phyloP scores from a whole-genome alignment of 1,140 invertebrate genomes.

The Solenopsis fugax region DNA sequence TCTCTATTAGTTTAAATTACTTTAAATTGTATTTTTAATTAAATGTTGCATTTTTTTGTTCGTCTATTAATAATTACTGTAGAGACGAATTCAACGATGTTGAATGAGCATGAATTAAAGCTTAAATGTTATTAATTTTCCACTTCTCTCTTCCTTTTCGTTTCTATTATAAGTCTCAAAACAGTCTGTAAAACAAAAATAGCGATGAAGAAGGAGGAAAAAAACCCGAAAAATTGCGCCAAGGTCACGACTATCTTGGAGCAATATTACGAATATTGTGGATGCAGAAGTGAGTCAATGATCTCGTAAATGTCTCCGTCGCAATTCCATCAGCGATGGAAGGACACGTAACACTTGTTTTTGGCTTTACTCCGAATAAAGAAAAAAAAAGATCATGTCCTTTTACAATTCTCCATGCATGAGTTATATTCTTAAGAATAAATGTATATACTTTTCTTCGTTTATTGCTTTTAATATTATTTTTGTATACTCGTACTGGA shows the following conservation, averaged over 20 bases:
- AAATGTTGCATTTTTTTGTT: not conserved
- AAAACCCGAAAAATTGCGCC: not conserved
- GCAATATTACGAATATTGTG: not conserved
- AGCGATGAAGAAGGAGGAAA: not conserved
- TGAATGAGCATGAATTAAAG: not conserved
- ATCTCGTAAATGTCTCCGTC: not conserved
- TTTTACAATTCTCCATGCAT: not conserved
- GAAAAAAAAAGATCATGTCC: not conserved
- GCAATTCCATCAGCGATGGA: not conserved
- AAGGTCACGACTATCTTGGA: not conserved
- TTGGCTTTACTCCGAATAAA: not conserved
- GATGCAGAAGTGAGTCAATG: not conserved
- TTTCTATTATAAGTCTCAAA: not conserved
- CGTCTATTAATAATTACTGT: not conserved
- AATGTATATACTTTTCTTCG: too few relatives aligned
- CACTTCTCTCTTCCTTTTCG: not conserved
- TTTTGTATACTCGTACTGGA: not conserved
- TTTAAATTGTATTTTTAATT: not conserved
- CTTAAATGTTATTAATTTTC: not conserved
- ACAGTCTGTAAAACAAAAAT: not conserved
- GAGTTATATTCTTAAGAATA: not conserved
- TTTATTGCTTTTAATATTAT: not conserved
- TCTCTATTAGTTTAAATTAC: not conserved
- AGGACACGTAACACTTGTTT: not conserved
- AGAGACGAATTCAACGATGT: not conserved